Conservation (phyloP, 1,140 invertebrate genomes). For the Heliothis virescens region DNA sequence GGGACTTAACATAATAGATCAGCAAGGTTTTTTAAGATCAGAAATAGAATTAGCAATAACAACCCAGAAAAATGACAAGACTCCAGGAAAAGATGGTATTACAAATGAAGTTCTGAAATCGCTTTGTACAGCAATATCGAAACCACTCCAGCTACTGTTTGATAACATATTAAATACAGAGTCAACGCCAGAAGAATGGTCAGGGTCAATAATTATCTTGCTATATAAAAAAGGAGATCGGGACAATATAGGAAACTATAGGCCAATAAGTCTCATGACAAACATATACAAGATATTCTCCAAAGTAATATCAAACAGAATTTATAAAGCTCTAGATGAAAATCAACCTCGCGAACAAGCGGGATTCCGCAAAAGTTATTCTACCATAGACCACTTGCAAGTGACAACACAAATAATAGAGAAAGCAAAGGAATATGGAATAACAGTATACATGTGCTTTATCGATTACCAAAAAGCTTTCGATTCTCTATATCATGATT, state of each 20-base stretch:
- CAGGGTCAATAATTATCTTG: slow-evolving; percentile 55
- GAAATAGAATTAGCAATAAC: not conserved
- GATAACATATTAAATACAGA: slow-evolving; percentile 55
- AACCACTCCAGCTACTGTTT: slow-evolving; percentile 44
- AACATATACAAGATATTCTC: slow-evolving; percentile 54
- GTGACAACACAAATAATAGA: slow-evolving; percentile 50
- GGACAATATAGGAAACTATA: slow-evolving; percentile 39
- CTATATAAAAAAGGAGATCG: slow-evolving; percentile 58
- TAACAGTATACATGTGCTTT: slow-evolving; percentile 51
- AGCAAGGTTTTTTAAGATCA: not conserved
- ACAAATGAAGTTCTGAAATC: slow-evolving; percentile 23
- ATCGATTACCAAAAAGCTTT: slow-evolving; percentile 57
- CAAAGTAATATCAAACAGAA: slow-evolving; percentile 51
- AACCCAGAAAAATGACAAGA: not conserved
- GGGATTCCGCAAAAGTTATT: slow-evolving; percentile 52
- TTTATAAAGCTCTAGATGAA: slow-evolving; percentile 53
- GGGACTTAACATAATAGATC: too few species aligned
- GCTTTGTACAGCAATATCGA: slow-evolving; percentile 6
- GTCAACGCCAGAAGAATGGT: slow-evolving; percentile 54
- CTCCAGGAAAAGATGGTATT: not conserved
- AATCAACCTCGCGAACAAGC: slow-evolving; percentile 54
- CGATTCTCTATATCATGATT: slow-evolving; percentile 48
- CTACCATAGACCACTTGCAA: slow-evolving; percentile 54
- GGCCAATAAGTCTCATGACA: too few species aligned
- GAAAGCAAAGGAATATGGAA: slow-evolving; percentile 54